A percentile compares a stretch with the other conserved stretches of the same genome.
phyloP scores from a whole-genome alignment of 2,888 invertebrate genomes.

The Mystacides longicornis region DNA sequence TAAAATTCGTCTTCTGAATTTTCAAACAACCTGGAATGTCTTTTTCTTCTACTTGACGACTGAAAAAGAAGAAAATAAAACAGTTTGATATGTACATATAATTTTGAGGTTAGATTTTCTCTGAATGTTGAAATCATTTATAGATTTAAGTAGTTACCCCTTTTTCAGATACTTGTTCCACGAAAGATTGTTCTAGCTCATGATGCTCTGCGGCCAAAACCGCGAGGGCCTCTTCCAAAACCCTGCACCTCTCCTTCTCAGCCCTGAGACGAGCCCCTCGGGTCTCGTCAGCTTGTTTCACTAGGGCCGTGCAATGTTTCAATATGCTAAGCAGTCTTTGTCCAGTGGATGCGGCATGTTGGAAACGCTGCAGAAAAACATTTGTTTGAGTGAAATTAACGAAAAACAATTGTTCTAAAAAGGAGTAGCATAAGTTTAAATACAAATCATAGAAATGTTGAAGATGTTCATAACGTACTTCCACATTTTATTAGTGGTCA shows the following conservation, averaged over 20 bases:
- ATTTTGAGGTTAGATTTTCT: too few species aligned
- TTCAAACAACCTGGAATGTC: conserved; percentile 33
- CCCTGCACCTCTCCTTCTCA: conserved; percentile 52
- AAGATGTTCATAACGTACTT: too few species aligned
- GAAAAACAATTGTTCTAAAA: too few species aligned
- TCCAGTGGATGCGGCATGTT: conserved; percentile 52
- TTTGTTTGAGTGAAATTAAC: too few species aligned
- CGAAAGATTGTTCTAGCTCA: conserved; percentile 58
- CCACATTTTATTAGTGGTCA: too few species aligned
- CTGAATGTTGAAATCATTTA: neutral
- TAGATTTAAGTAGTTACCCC: conserved; percentile 16
- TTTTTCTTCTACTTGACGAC: conserved; percentile 24
- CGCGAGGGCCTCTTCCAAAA: conserved; percentile 59
- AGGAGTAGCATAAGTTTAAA: too few species aligned
- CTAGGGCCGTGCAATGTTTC: conserved; percentile 54
- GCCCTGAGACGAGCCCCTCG: conserved; percentile 40
- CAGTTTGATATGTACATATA: too few species aligned
- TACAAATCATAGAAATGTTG: too few species aligned
- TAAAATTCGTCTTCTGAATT: conserved; percentile 37
- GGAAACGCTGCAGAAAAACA: conserved; percentile 38
- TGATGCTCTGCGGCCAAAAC: conserved; percentile 61
- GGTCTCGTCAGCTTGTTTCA: conserved; percentile 56
- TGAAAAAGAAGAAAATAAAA: conserved; percentile 9
- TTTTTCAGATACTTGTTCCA: conserved; percentile 44
- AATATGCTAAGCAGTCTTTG: conserved; percentile 50